These are phyloP conservation scores for Zygaena filipendulae DNA, from an alignment of 2,888 invertebrate species.

Conservation along the genomic window DNA sequence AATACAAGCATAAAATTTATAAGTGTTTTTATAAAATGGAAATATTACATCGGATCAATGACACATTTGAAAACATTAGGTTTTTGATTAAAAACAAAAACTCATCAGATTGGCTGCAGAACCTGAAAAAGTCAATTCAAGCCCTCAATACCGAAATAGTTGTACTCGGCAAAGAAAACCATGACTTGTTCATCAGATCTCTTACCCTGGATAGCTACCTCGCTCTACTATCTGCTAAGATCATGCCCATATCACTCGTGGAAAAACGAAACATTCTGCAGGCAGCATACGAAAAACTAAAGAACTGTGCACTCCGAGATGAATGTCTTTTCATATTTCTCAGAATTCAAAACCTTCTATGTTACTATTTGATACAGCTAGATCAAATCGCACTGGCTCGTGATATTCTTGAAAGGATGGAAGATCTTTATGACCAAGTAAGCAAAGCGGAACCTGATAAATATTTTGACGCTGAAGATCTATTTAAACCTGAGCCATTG, in stretches of 20 bases:
- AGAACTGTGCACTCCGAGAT: conserved; percentile 32
- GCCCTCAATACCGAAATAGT: conserved; percentile 35
- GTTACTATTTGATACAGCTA: conserved; percentile 65
- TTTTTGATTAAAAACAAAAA: conserved; percentile 37
- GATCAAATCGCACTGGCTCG: conserved; percentile 54
- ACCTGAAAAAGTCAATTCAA: conserved; percentile 42
- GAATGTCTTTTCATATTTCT: conserved; percentile 63
- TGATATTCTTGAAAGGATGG: conserved; percentile 58
- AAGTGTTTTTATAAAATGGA: conserved; percentile 27
- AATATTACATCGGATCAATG: conserved; percentile 35
- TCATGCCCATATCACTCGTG: conserved; percentile 35
- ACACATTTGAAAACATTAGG: conserved; percentile 41
- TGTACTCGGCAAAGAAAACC: conserved; percentile 44
- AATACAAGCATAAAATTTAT: no score
- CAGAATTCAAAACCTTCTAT: conserved; percentile 67
- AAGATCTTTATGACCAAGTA: conserved; percentile 48
- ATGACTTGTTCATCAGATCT: conserved; percentile 38
- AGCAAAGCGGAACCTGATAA: conserved; percentile 33
- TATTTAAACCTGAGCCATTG: conserved; percentile 48
- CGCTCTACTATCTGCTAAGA: conserved; percentile 43
- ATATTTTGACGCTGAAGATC: conserved; percentile 62
- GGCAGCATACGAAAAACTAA: conserved; percentile 40
- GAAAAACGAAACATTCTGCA: conserved; percentile 46
- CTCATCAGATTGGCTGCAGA: conserved; percentile 33
- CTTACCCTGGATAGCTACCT: conserved; percentile 56